phyloP scores from a whole-genome alignment of 1,140 invertebrate genomes.

The Drosophila subpulchrella region DNA sequence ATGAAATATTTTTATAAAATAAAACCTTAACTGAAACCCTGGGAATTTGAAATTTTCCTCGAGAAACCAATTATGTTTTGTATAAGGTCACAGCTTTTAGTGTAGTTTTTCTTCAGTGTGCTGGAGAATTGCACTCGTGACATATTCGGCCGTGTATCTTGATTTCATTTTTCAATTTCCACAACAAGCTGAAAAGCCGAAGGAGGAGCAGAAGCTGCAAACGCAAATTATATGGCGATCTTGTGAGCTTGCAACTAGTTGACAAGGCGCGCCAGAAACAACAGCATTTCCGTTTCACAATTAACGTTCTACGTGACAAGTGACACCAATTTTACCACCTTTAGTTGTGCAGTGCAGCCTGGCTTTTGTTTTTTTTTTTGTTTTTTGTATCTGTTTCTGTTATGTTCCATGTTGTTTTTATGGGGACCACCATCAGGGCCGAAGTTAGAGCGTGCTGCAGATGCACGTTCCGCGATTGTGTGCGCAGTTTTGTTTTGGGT shows the following conservation, averaged over 20 bases:
- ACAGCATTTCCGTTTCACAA: constrained; percentile 79
- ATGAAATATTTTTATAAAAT: too few species aligned
- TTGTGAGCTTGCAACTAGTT: constrained; percentile 68
- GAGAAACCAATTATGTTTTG: too few species aligned
- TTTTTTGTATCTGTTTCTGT: constrained; percentile 54
- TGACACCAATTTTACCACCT: constrained; percentile 84
- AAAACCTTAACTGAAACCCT: too few species aligned
- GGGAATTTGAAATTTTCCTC: too few species aligned
- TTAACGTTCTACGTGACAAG: constrained; percentile 84
- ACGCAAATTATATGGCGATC: constrained; percentile 70
- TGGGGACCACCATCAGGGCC: constrained; percentile 77
- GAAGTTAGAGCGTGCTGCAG: constrained; percentile 73
- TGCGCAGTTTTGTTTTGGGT: constrained; percentile 83
- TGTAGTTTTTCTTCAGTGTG: constrained; percentile 7
- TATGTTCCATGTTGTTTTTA: constrained; percentile 56
- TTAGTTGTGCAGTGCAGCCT: constrained; percentile 54
- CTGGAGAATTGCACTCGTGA: constrained; percentile 71
- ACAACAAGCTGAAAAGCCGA: constrained; percentile 38
- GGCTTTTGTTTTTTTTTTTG: constrained; percentile 31
- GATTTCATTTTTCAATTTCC: constrained; percentile 82
- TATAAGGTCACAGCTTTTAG: not conserved
- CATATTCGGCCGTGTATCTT: constrained; percentile 75
- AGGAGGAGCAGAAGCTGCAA: constrained; percentile 46
- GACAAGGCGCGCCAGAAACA: constrained; percentile 62
- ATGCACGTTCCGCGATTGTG: constrained; percentile 83